Base-by-base conservation (phyloP, 2,888 invertebrate genomes). In the Pollenia griseotomentosa region DNA sequence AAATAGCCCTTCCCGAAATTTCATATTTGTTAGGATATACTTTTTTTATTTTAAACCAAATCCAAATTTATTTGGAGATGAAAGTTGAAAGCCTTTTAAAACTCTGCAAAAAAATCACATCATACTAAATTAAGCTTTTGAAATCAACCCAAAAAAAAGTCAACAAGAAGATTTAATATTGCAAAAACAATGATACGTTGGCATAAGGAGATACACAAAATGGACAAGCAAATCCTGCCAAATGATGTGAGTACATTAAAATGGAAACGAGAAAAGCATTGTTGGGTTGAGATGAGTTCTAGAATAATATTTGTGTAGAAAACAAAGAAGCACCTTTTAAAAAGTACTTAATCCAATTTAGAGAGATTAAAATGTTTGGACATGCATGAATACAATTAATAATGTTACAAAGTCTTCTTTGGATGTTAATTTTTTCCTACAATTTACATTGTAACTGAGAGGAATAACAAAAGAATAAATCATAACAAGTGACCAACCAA, bases 301-400 rank as follows among this genome's bases (percentile, higher is more conserved):
- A 75, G 61, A 75, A 80, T 80, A 80, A 74, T 63, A 80, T 74
- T 85, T 68, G 68, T 75, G 42, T 78, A 68, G 51, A 42, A 81
- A 59, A 74, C 65, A 74, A 83, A 74, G 65, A 55, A 84, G 63
- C 65, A 68, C 77, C 61, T 63, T 87, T 85, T 68, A 10, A 80
- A 88, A 90, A 92, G 91, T 88, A 89, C 91, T 92, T 92, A 91
- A 92, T 92, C 92, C 92, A 92, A 92, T 92, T 92, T 92, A 91
- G 92, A 89, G 84, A 89, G 92, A 92, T 92, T 92, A 92, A 89
- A 87, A 89, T 68, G 87, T 84, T 87, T 84, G 61, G 51, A 53
- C 68, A 77, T 70, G n/a, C 70, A 71, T 48, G 51, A 65, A 75
- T 74, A 23, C 74, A 74, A 75, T 79, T 79, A 84, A 84, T 66